Evolutionary conservation across 2,888 invertebrate genomes (phyloP).

Genomic region (Drosophila paramelanica): DNA sequence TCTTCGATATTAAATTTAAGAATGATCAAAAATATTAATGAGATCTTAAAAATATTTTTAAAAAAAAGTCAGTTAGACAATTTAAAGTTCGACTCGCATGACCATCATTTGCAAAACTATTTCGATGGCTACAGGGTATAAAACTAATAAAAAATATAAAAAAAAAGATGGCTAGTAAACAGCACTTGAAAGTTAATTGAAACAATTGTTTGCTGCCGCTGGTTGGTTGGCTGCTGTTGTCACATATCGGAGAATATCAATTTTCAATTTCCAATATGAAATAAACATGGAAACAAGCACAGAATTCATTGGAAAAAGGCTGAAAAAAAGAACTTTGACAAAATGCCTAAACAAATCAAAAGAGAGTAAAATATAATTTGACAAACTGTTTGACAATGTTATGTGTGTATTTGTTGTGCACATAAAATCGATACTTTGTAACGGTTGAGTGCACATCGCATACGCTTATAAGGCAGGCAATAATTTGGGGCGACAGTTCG

Average conservation of each 20-base stretch:
- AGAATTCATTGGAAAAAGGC: conserved; percentile 38
- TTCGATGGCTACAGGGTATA: conserved; percentile 14
- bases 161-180: conserved; percentile 19
- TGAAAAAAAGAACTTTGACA: conserved; percentile 6
- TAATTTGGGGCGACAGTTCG: conserved; percentile 36
- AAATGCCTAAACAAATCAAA: conserved; percentile 58
- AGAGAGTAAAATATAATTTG: conserved; percentile 45
- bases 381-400: conserved; percentile 52
- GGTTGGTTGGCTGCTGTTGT: conserved; percentile 5
- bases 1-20: too few species aligned
- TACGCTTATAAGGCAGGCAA: background rate
- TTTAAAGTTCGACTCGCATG: too few species aligned
- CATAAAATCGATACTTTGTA: conserved; percentile 60
- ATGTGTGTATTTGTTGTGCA: conserved; percentile 39
- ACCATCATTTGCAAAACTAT: background rate
- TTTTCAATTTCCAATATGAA: conserved; percentile 50
- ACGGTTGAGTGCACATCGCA: conserved; percentile 41
- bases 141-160: conserved; percentile 1
- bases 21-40: too few species aligned
- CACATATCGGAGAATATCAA: conserved; percentile 55
- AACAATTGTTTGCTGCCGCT: conserved; percentile 38
- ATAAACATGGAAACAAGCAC: conserved; percentile 48
- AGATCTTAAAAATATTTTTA: too few species aligned
- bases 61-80: too few species aligned
- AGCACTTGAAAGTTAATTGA: conserved; percentile 56